These are phyloP conservation scores for Zapornia atra DNA, from an alignment of 2,113 vertebrate species.

Conservation along the genomic window DNA sequence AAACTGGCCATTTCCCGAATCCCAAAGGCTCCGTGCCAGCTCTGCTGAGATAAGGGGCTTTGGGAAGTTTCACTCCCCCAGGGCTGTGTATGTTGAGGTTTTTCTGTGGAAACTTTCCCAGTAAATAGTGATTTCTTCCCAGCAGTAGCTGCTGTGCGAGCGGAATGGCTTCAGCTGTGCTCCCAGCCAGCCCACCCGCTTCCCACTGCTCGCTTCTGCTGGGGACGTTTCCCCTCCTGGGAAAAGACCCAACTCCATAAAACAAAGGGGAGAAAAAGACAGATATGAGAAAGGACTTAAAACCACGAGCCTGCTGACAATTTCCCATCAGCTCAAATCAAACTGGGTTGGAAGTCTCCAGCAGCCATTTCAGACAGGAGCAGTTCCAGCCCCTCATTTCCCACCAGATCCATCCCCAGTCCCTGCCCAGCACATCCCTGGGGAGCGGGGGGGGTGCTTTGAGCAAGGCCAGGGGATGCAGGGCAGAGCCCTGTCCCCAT, in stretches of 20 bases:
- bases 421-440: fast-evolving
- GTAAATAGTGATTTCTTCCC: neutral
- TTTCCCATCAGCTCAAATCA: neutral
- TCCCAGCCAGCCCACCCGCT: neutral
- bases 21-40: fast-evolving
- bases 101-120: neutral
- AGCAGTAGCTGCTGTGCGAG: neutral
- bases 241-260: neutral
- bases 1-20: neutral
- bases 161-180: neutral
- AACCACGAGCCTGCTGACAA: neutral
- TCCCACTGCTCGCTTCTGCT: neutral
- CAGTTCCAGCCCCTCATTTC: neutral
- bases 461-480: neutral
- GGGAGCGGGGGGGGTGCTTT: neutral
- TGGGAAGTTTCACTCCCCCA: neutral
- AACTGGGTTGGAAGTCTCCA: neutral
- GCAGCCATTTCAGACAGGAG: neutral
- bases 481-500: neutral
- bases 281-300: neutral
- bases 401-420: neutral
- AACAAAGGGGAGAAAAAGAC: neutral
- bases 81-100: neutral
- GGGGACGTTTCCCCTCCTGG: neutral
- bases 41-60: neutral